These are phyloP conservation scores for Thysanoteuthis rhombus DNA, from an alignment of 2,888 invertebrate species.

Conservation along the genomic window DNA sequence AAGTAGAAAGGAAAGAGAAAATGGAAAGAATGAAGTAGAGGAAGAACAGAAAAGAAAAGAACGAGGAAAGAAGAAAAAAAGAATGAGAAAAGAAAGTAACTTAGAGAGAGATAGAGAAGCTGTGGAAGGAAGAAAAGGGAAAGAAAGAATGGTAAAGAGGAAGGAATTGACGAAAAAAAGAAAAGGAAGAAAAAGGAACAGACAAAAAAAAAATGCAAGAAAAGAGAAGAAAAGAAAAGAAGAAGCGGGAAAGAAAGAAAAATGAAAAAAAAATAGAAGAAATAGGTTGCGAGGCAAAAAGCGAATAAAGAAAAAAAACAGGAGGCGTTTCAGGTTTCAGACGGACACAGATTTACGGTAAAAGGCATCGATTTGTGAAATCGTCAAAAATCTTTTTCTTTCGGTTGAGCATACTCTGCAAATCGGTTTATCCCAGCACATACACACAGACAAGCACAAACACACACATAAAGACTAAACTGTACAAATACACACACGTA, in stretches of 20 bases:
- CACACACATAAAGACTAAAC: not conserved
- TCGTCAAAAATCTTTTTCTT: not conserved
- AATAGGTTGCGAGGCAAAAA: not conserved
- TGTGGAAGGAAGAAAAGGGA: too few relatives aligned
- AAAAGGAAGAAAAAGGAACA: too few relatives aligned
- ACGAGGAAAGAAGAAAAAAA: not conserved
- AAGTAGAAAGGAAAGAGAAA: not conserved
- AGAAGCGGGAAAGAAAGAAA: not conserved
- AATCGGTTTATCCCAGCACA: not conserved
- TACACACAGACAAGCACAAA: not conserved
- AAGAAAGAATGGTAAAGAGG: too few relatives aligned
- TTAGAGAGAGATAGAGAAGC: too few relatives aligned
- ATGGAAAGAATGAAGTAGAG: not conserved
- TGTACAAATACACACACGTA: not conserved
- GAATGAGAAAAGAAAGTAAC: not conserved
- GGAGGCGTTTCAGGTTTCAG: not conserved
- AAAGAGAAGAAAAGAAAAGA: not conserved
- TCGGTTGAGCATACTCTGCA: not conserved
- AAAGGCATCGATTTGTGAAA: slow-evolving; percentile 12
- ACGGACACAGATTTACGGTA: not conserved
- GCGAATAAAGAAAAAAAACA: not conserved
- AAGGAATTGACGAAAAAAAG: too few relatives aligned
- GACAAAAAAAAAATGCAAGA: too few relatives aligned
- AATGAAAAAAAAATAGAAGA: not conserved
- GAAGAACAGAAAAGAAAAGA: not conserved